Conservation (phyloP, 2,797 vertebrate species). For the Bothrops alternatus region DNA sequence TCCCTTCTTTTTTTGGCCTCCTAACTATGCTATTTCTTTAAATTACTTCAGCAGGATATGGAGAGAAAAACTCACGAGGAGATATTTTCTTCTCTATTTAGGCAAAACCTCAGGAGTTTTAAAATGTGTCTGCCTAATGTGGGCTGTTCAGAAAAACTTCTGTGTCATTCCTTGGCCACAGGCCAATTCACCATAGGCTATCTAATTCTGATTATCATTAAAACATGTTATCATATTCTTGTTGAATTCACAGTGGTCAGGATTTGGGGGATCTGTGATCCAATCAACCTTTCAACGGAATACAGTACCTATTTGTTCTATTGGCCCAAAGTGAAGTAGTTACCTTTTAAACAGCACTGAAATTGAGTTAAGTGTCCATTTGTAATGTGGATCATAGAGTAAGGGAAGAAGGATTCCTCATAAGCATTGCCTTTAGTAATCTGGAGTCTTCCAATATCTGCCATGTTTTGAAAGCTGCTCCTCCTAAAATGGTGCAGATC, state of each 20-base stretch:
- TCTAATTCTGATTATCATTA: neutral
- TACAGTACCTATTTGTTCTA: neutral
- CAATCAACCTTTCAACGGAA: neutral
- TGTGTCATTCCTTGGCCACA: neutral
- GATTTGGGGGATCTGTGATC: neutral
- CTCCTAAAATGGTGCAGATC: neutral
- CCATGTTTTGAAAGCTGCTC: neutral
- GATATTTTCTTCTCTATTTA: neutral
- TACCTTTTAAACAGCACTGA: neutral
- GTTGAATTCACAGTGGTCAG: neutral
- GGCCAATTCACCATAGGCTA: neutral
- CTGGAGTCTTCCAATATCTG: neutral
- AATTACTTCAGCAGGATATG: neutral
- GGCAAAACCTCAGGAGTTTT: neutral
- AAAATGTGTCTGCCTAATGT: neutral
- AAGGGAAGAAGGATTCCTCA: neutral
- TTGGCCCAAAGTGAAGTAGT: neutral
- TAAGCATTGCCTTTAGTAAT: neutral
- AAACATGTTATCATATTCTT: neutral
- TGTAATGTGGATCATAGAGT: neutral
- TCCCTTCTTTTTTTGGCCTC: neutral
- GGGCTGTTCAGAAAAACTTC: neutral
- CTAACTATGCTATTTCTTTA: neutral
- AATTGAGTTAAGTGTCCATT: neutral
- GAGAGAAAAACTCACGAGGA: neutral